Percentiles rank a stretch among this genome's conserved stretches.
These are phyloP conservation scores for Phylloscopus trochiloides DNA, from an alignment of 2,113 vertebrate species.

Conservation along the genomic window DNA sequence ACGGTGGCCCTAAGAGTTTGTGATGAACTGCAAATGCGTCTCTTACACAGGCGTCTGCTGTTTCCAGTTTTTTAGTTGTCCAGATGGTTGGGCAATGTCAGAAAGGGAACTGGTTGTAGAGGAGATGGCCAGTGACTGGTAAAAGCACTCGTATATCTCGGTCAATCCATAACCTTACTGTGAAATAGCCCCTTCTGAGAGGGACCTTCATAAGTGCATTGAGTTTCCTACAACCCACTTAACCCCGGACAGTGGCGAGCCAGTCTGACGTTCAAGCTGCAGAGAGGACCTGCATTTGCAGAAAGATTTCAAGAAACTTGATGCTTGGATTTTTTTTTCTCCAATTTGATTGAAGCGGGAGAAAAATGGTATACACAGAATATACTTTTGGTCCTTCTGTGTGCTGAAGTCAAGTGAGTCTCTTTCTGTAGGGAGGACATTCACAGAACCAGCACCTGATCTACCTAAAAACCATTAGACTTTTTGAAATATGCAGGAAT, in stretches of 20 bases:
- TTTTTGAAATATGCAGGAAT: conserved; percentile 68
- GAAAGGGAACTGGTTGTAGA: conserved; percentile 28
- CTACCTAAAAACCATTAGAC: conserved; percentile 59
- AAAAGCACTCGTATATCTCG: conserved; percentile 23
- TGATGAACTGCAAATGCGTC: neutral
- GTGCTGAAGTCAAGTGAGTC: conserved; percentile 43
- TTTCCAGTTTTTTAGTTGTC: conserved; percentile 11
- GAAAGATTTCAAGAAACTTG: neutral
- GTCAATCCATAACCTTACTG: conserved; percentile 52
- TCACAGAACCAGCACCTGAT: conserved; percentile 62
- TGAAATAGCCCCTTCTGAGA: conserved; percentile 43
- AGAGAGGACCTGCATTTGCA: neutral
- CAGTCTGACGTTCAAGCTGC: neutral
- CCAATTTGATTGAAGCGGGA: neutral
- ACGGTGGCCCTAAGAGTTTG: conserved; percentile 32
- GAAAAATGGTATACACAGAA: neutral
- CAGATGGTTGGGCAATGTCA: conserved; percentile 3
- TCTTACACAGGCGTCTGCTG: conserved; percentile 10
- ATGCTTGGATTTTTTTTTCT: neutral
- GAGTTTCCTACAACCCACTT: conserved; percentile 16
- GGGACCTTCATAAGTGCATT: conserved; percentile 44
- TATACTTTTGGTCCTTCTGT: conserved; percentile 3
- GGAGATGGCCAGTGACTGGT: conserved; percentile 40
- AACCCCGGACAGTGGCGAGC: neutral
- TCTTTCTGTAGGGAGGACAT: conserved; percentile 27